Conservation (phyloP, 2,888 invertebrate species). For the Rhagophthalmus giganteus region DNA sequence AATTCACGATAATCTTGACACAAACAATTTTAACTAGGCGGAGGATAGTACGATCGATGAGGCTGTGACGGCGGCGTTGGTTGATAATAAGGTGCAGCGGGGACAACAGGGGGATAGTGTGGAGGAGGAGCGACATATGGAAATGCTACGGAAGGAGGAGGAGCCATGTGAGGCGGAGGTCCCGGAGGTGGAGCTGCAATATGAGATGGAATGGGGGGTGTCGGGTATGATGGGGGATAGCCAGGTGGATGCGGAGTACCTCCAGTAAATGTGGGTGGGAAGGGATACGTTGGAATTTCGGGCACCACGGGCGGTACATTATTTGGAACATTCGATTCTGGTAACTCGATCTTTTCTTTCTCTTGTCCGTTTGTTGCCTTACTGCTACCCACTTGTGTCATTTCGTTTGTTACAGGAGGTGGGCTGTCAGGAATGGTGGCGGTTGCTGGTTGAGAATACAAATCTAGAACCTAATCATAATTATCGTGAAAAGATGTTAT, state of each 20-base stretch:
- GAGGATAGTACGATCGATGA: constrained; percentile 55
- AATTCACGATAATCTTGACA: no score
- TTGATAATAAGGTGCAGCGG: constrained; percentile 55
- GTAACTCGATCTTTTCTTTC: constrained; percentile 47
- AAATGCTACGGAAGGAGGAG: constrained; percentile 47
- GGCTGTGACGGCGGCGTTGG: constrained; percentile 44
- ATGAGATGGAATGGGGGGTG: constrained; percentile 49
- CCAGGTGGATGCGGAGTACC: constrained; percentile 42
- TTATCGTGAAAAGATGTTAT: background rate
- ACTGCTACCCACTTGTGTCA: constrained; percentile 32
- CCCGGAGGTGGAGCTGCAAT: constrained; percentile 56
- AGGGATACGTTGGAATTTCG: constrained; percentile 48
- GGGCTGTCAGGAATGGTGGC: constrained; percentile 69
- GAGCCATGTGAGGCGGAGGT: constrained; percentile 53
- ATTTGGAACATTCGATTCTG: constrained; percentile 37
- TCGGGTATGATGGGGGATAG: constrained; percentile 53
- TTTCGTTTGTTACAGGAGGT: constrained; percentile 53
- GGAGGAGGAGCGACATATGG: constrained; percentile 49
- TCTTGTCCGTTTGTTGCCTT: constrained; percentile 62
- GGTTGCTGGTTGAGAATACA: constrained; percentile 79
- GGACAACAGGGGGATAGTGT: constrained; percentile 53
- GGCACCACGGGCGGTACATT: constrained; percentile 43
- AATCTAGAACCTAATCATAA: constrained; percentile 63
- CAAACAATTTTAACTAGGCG: constrained; percentile 45
- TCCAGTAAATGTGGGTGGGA: constrained; percentile 46